Conservation (phyloP, 2,888 invertebrate genomes). For the Clivina fossor region DNA sequence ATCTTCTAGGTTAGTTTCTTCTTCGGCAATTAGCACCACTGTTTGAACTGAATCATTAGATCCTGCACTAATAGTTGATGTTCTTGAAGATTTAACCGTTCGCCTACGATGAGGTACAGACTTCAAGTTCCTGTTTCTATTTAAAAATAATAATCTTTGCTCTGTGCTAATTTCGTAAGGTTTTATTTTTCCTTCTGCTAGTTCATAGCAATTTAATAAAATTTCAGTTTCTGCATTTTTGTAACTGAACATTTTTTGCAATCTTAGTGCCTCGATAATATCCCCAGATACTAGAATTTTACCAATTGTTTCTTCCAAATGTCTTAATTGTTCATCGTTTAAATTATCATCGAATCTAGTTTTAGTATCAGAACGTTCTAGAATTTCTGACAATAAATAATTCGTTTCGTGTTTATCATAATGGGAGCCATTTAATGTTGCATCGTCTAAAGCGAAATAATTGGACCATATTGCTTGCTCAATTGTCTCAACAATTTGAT, state of each 20-base stretch:
- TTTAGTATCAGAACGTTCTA: conserved; percentile 51
- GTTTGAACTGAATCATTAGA: conserved; percentile 43
- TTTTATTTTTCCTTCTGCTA: conserved; percentile 64
- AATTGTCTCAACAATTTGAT: conserved; percentile 43
- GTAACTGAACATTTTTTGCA: conserved; percentile 58
- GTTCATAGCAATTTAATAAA: conserved; percentile 61
- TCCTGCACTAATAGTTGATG: conserved; percentile 44
- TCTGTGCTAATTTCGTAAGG: conserved; percentile 67
- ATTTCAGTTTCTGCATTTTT: conserved; percentile 59
- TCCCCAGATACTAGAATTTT: conserved; percentile 60
- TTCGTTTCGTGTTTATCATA: conserved; percentile 22
- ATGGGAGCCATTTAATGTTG: conserved; percentile 17
- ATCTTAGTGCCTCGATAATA: conserved; percentile 62
- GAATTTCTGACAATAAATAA: conserved; percentile 51
- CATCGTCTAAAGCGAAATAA: conserved; percentile 44
- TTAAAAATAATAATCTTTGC: conserved; percentile 59
- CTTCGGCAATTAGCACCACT: conserved; percentile 50
- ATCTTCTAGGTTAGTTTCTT: conserved; percentile 46
- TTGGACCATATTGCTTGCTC: conserved; percentile 49
- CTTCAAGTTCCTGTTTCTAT: conserved; percentile 51
- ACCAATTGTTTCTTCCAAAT: conserved; percentile 57
- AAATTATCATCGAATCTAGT: conserved; percentile 45
- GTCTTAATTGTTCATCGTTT: conserved; percentile 53
- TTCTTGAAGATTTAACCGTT: conserved; percentile 47
- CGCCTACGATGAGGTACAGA: conserved; percentile 51